Evolutionary conservation across 2,888 invertebrate species (phyloP).

Genomic region (Noctua janthe): DNA sequence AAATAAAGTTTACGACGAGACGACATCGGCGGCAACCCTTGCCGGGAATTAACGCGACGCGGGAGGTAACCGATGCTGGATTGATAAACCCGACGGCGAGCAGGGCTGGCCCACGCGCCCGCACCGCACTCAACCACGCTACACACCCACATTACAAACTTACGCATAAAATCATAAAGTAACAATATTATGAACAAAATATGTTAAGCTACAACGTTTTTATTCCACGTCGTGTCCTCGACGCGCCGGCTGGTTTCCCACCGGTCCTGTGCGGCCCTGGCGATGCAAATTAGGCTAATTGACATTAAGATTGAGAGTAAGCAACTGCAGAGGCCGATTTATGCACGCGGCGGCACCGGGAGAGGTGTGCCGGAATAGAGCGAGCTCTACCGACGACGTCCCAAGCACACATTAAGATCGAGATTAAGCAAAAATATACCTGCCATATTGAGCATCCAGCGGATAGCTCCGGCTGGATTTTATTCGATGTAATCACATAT

Average conservation of each 20-base stretch:
- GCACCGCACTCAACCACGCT: slow-evolving; percentile 27
- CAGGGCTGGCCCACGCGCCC: slow-evolving; percentile 64
- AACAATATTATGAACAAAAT: slow-evolving; percentile 54
- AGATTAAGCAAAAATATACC: slow-evolving; percentile 68
- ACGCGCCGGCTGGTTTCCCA: slow-evolving; percentile 46
- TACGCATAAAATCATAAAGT: slow-evolving; percentile 56
- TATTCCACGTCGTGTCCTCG: slow-evolving; percentile 43
- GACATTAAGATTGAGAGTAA: slow-evolving; percentile 72
- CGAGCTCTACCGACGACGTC: slow-evolving; percentile 53
- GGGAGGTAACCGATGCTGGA: slow-evolving; percentile 76
- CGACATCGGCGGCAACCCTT: slow-evolving; percentile 79
- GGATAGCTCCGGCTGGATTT: slow-evolving; percentile 59
- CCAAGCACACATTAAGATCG: slow-evolving; percentile 66
- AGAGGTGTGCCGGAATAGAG: slow-evolving; percentile 66
- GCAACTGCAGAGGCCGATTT: slow-evolving; percentile 64
- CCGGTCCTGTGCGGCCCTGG: slow-evolving; percentile 54
- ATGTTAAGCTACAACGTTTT: slow-evolving; percentile 43
- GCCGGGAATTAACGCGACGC: slow-evolving; percentile 82
- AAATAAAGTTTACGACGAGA: slow-evolving; percentile 86
- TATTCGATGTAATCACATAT: slow-evolving; percentile 64
- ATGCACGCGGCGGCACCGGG: slow-evolving; percentile 55
- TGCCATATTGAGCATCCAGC: slow-evolving; percentile 62
- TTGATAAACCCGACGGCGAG: slow-evolving; percentile 65
- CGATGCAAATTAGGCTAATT: slow-evolving; percentile 74
- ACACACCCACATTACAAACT: slow-evolving; percentile 51